Evolutionary conservation across 2,888 invertebrate genomes (phyloP).

Genomic region (Strigamia maritima): DNA sequence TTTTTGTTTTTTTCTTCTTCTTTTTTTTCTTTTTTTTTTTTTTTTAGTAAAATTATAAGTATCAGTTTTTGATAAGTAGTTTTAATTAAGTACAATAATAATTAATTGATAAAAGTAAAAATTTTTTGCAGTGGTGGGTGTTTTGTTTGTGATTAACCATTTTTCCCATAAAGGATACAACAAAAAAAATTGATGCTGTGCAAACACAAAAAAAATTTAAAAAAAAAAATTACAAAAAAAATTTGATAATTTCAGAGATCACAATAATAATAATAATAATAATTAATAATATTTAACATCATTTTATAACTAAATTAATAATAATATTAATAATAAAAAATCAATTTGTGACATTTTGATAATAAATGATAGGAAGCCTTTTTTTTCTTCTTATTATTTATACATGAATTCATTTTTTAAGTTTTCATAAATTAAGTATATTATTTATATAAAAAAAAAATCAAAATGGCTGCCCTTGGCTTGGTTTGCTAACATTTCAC

Average conservation of each 20-base stretch:
- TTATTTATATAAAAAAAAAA: not conserved
- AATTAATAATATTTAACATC: not conserved
- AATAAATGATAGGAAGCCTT: slow-evolving; percentile 17
- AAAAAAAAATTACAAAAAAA: not conserved
- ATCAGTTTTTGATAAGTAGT: slow-evolving; percentile 11
- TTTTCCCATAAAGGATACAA: not conserved
- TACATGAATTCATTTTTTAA: not conserved
- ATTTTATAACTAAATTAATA: not conserved
- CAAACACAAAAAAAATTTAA: not conserved
- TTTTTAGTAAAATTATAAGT: slow-evolving; percentile 15
- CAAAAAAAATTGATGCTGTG: slow-evolving; percentile 12
- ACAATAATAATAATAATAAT: slow-evolving; percentile 15
- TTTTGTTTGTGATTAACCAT: slow-evolving; percentile 21
- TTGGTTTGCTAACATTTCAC: not conserved
- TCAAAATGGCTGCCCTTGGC: slow-evolving; percentile 16
- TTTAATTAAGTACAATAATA: slow-evolving; percentile 25
- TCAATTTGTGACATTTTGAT: not conserved
- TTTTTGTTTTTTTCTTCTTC: slow-evolving; percentile 2
- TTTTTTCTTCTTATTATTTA: not conserved
- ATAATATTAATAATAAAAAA: not conserved
- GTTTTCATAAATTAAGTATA: not conserved
- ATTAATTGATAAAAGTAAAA: not conserved
- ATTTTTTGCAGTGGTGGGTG: slow-evolving; percentile 23
- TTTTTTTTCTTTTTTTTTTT: not conserved
- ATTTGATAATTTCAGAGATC: slow-evolving; percentile 14